A percentile compares a stretch with the other conserved stretches of the same genome.
Conservation (phyloP, 1,140 invertebrate species). For the Drosophila nasuta region DNA sequence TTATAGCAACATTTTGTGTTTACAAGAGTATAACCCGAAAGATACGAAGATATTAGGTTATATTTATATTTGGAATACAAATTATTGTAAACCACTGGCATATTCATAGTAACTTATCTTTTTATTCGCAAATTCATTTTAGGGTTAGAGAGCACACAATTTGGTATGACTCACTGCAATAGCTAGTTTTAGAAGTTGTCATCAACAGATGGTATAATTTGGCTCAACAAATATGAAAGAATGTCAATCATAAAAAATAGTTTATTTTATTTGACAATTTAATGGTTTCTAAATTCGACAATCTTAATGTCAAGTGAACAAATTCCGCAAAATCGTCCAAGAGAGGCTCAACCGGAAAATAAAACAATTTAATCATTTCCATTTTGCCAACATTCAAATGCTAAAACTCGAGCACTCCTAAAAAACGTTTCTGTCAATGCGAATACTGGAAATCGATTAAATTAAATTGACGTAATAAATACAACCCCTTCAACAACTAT, state of each 20-base stretch:
- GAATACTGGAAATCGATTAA: not conserved
- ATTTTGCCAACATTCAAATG: not conserved
- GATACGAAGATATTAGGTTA: too few species aligned
- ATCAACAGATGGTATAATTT: conserved; percentile 31
- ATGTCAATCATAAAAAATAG: conserved; percentile 20
- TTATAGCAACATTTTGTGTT: too few species aligned
- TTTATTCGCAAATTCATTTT: conserved; percentile 24
- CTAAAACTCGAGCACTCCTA: not conserved
- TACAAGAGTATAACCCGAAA: too few species aligned
- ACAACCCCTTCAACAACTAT: not conserved
- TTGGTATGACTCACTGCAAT: conserved; percentile 21
- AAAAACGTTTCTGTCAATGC: not conserved
- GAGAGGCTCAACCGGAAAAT: conserved; percentile 1
- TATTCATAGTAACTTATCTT: conserved; percentile 20
- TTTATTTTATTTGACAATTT: conserved; percentile 23
- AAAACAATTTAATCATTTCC: conserved; percentile 18
- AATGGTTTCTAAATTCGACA: conserved; percentile 22
- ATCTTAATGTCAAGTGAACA: conserved; percentile 20
- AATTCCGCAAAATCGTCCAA: conserved; percentile 28
- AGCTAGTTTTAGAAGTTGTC: not conserved
- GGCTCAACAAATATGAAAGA: conserved; percentile 15
- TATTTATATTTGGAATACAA: not conserved
- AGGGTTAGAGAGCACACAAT: conserved; percentile 18
- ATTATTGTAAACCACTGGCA: not conserved
- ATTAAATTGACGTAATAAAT: not conserved